A percentile compares a stretch with the other conserved stretches of the same genome.
Evolutionary conservation across 2,888 invertebrate genomes (phyloP).

Genomic region (Pasiphila rectangulata): DNA sequence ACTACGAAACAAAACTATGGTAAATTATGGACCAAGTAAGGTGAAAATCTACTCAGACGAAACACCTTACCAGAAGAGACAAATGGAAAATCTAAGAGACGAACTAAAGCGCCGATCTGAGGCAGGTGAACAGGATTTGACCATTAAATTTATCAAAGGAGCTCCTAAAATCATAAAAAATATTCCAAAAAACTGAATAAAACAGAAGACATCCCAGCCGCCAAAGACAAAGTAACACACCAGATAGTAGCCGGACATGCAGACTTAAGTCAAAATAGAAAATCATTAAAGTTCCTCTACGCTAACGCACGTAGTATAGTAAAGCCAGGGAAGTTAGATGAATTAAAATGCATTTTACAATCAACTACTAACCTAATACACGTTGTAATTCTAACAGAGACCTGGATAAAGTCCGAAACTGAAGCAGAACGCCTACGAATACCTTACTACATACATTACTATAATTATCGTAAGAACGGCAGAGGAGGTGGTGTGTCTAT

Average conservation of each 20-base stretch:
- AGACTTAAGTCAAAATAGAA: background rate
- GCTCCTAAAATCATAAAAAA: background rate
- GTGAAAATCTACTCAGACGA: background rate
- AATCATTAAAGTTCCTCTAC: background rate
- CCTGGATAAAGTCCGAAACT: background rate
- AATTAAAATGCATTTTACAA: background rate
- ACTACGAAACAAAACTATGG: background rate
- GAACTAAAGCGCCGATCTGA: background rate
- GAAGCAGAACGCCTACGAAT: slow-evolving; percentile 28
- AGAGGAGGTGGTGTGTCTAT: background rate
- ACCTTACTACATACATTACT: slow-evolving; percentile 3
- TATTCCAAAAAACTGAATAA: background rate
- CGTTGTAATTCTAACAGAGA: background rate
- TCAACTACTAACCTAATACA: background rate
- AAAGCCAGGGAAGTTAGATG: background rate
- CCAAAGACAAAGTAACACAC: background rate
- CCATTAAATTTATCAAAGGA: background rate
- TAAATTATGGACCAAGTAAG: background rate
- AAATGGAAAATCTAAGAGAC: background rate
- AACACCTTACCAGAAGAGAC: background rate
- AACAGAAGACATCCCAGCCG: background rate
- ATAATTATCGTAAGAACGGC: background rate
- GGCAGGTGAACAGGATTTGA: background rate
- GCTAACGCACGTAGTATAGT: background rate
- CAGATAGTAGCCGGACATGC: background rate